Evolutionary conservation across 2,113 vertebrate genomes (phyloP).

Genomic region (Sapajus apella): DNA sequence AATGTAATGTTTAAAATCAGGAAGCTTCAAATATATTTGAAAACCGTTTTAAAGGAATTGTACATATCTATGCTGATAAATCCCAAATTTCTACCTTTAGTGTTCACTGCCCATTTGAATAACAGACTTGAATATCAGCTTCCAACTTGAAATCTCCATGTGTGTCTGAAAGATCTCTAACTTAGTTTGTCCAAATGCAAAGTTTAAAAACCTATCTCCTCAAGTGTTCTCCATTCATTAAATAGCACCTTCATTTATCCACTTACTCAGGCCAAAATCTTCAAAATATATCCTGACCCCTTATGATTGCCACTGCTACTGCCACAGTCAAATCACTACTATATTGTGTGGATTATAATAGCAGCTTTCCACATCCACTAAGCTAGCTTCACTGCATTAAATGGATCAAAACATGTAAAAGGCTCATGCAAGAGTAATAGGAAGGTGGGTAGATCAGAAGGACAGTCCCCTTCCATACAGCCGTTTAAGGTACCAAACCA

Average conservation of each 20-base stretch:
- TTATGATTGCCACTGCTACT: neutral
- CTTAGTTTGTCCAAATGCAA: neutral
- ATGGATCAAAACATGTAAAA: neutral
- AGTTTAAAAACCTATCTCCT: neutral
- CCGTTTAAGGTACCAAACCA: neutral
- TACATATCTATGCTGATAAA: neutral
- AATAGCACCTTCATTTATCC: neutral
- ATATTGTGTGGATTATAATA: neutral
- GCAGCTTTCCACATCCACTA: neutral
- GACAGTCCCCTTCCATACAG: neutral
- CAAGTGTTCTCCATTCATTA: neutral
- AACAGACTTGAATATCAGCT: neutral
- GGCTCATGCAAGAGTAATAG: neutral
- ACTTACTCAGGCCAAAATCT: neutral
- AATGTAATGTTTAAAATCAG: conserved; percentile 14
- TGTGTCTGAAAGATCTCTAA: neutral
- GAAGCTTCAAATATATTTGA: conserved; percentile 13
- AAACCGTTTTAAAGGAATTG: neutral
- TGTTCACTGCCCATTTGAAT: neutral
- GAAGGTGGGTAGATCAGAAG: neutral
- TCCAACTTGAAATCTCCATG: neutral
- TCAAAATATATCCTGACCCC: neutral
- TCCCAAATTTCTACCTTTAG: neutral
- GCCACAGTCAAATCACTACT: neutral
- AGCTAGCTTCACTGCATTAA: neutral